Conservation (phyloP, 1,140 invertebrate genomes). For the Augochlora pura region DNA sequence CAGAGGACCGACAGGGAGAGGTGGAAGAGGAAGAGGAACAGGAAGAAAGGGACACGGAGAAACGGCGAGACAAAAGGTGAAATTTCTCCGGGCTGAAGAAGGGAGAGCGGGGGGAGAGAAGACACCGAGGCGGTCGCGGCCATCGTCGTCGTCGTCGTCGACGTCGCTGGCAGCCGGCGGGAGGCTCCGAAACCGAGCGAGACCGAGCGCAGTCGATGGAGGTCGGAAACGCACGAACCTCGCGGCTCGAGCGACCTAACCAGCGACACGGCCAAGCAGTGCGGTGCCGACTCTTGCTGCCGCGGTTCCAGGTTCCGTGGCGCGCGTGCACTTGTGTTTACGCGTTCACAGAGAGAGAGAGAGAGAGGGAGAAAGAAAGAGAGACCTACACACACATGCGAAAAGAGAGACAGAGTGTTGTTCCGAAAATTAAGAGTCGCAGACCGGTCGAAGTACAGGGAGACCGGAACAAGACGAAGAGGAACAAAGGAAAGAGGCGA, state of each 20-base stretch:
- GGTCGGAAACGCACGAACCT: slow-evolving; percentile 60
- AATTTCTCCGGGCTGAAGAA: not conserved
- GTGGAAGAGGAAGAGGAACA: slow-evolving; percentile 9
- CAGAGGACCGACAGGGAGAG: not conserved
- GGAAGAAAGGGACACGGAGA: not conserved
- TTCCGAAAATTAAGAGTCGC: not conserved
- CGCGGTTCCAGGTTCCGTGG: slow-evolving; percentile 51
- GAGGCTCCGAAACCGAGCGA: slow-evolving; percentile 57
- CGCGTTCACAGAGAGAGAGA: slow-evolving; percentile 33
- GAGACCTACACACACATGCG: no score
- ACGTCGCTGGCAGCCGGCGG: slow-evolving; percentile 35
- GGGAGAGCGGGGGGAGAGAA: not conserved
- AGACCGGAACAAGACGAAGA: not conserved
- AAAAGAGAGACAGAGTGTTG: not conserved
- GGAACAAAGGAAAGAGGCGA: not conserved
- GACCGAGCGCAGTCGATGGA: slow-evolving; percentile 44
- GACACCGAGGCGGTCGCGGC: slow-evolving; percentile 31
- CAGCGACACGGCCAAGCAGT: slow-evolving; percentile 57
- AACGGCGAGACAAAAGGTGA: slow-evolving; percentile 5
- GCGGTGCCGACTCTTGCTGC: slow-evolving; percentile 64
- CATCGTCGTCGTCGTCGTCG: slow-evolving; percentile 13
- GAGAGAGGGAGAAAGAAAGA: slow-evolving; percentile 5
- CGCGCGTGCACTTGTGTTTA: slow-evolving; percentile 60
- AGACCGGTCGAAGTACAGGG: not conserved
- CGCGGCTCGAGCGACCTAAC: slow-evolving; percentile 61